Percentiles rank a stretch among this genome's conserved stretches.
phyloP scores from a whole-genome alignment of 2,113 vertebrate species.

The Arvicanthis niloticus region DNA sequence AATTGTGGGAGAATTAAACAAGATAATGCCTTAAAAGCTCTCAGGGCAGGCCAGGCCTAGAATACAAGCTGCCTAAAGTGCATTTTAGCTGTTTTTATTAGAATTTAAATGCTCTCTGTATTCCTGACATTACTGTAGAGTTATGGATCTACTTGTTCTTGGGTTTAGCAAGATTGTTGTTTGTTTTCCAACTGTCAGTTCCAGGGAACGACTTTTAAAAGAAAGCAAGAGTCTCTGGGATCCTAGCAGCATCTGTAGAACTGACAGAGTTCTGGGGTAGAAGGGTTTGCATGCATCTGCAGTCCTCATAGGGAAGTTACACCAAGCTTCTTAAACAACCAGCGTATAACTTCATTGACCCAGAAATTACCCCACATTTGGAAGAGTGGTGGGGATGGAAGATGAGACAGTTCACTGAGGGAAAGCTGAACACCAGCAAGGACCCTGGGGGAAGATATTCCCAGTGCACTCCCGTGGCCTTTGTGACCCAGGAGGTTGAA shows the following conservation, averaged over 20 bases:
- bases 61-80: not conserved
- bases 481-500: not conserved
- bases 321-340: conserved; percentile 44
- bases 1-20: conserved; percentile 35
- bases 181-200: not conserved
- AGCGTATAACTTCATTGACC: not conserved
- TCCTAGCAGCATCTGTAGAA: not conserved
- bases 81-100: conserved; percentile 40
- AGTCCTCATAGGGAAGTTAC: not conserved
- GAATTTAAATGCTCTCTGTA: conserved; percentile 22
- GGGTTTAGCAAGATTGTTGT: not conserved
- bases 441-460: not conserved
- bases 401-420: conserved; percentile 2
- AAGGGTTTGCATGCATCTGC: not conserved
- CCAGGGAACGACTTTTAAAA: conserved; percentile 16
- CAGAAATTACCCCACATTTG: conserved; percentile 34
- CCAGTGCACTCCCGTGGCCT: not conserved
- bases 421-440: conserved; percentile 21
- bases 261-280: not conserved
- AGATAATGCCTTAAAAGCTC: conserved; percentile 23
- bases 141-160: conserved; percentile 12
- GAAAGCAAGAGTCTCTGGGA: not conserved
- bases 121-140: conserved; percentile 32
- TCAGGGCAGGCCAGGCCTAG: not conserved
- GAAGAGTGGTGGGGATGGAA: not conserved